Evolutionary conservation across 2,113 vertebrate species (phyloP).

Genomic region (Lepisosteus oculatus): DNA sequence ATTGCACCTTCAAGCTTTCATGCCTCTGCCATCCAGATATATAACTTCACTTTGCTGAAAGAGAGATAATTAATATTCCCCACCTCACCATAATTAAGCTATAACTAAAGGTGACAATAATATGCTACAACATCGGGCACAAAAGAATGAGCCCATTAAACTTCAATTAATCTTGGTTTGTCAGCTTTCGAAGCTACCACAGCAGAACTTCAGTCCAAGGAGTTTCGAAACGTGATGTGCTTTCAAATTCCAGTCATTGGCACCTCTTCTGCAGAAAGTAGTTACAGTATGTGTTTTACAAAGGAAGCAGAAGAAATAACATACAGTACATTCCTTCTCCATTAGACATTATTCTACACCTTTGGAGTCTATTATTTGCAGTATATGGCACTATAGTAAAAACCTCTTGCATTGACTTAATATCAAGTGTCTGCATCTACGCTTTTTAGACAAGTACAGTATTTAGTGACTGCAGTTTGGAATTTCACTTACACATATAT

Average conservation of each 20-base stretch:
- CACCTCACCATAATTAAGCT: constrained; percentile 10
- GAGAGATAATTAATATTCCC: constrained; percentile 9
- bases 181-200: not conserved
- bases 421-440: no score
- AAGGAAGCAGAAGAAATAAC: no score
- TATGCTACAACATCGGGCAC: not conserved
- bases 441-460: no score
- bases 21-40: not conserved
- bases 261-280: no score
- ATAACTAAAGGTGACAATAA: constrained; percentile 12
- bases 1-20: constrained; percentile 14
- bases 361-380: no score
- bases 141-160: constrained; percentile 17
- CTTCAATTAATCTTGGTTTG: constrained; percentile 2
- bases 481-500: no score
- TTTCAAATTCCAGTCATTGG: not conserved
- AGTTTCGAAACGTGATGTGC: not conserved
- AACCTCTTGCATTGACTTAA: no score
- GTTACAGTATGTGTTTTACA: no score
- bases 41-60: not conserved
- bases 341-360: no score
- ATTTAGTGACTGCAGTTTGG: no score
- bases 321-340: no score
- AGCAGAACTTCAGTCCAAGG: not conserved
- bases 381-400: no score